These are phyloP conservation scores for Aradophagus sp. DNA, from an alignment of 1,140 invertebrate genomes.

Conservation along the genomic window DNA sequence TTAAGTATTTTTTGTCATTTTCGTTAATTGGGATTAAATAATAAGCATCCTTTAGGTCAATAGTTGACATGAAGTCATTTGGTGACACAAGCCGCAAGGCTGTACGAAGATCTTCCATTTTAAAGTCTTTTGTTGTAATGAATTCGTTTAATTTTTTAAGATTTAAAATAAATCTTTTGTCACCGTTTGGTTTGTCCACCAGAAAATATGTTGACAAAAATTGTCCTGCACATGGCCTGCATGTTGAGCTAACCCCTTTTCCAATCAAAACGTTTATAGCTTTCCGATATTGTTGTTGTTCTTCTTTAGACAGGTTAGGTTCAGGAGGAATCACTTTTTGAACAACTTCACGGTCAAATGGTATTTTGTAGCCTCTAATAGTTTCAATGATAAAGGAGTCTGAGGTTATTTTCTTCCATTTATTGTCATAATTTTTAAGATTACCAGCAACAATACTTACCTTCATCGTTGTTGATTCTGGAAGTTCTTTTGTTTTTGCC, in stretches of 20 bases:
- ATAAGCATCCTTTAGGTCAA: slow-evolving; percentile 47
- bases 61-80: slow-evolving; percentile 26
- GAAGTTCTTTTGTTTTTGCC: background rate
- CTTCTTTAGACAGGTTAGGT: background rate
- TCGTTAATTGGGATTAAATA: slow-evolving; percentile 40
- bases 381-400: slow-evolving; percentile 1
- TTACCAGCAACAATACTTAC: slow-evolving; percentile 8
- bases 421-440: background rate
- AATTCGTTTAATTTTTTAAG: slow-evolving; percentile 53
- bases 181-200: slow-evolving; percentile 12
- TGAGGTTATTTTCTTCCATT: background rate
- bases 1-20: slow-evolving; percentile 45
- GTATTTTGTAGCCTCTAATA: slow-evolving; percentile 5
- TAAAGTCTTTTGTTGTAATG: slow-evolving; percentile 43
- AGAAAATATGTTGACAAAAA: slow-evolving; percentile 46
- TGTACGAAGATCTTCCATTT: slow-evolving; percentile 51
- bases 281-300: background rate
- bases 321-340: too few species aligned
- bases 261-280: background rate
- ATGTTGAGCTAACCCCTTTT: slow-evolving; percentile 3
- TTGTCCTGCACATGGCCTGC: slow-evolving; percentile 5
- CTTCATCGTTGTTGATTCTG: background rate
- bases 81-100: slow-evolving; percentile 24
- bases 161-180: slow-evolving; percentile 43
- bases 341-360: background rate